Conservation (phyloP, 2,113 vertebrate genomes). For the Falcunculus frontatus region DNA sequence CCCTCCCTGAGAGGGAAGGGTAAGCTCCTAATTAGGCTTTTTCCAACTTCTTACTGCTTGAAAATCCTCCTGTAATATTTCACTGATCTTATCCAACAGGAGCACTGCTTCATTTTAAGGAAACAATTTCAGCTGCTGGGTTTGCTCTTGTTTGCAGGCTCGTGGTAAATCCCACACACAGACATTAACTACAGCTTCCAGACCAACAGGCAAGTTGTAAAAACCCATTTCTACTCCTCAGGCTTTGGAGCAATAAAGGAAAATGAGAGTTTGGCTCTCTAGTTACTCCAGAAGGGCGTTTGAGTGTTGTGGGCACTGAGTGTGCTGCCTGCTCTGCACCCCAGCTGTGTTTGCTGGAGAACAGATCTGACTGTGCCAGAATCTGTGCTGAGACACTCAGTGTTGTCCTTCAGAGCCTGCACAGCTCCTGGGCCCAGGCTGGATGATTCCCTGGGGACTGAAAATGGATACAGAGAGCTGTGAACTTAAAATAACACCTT, state of each 20-base stretch:
- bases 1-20: not conserved
- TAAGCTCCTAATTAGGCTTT: not conserved
- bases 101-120: not conserved
- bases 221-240: not conserved
- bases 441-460: not conserved
- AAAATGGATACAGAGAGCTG: rapidly evolving
- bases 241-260: not conserved
- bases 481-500: not conserved
- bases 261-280: not conserved
- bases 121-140: not conserved
- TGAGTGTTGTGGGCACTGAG: not conserved
- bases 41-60: not conserved
- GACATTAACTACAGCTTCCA: not conserved
- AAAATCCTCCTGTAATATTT: not conserved
- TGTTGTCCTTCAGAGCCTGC: not conserved
- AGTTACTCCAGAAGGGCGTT: not conserved
- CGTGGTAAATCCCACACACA: rapidly evolving
- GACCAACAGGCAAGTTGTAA: not conserved
- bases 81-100: not conserved
- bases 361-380: not conserved
- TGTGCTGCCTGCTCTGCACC: not conserved
- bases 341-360: not conserved
- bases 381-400: not conserved
- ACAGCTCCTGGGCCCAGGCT: not conserved
- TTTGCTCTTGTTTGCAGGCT: not conserved